phyloP scores from a whole-genome alignment of 2,888 invertebrate genomes.

The Parasteatoda lunata region DNA sequence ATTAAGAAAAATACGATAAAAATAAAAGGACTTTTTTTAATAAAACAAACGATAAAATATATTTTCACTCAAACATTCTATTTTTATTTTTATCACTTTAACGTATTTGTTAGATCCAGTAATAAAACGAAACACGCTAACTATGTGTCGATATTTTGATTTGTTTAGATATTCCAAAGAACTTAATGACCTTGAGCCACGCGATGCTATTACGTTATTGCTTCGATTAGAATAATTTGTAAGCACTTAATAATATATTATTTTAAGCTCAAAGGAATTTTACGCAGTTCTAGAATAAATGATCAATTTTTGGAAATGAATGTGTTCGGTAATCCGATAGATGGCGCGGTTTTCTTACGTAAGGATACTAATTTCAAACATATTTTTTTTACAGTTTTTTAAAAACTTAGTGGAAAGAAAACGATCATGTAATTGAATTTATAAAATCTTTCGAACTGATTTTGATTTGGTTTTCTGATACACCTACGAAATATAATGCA shows the following conservation, averaged over 20 bases:
- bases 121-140: conserved; percentile 33
- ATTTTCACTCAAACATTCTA: no score
- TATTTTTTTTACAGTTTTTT: no score
- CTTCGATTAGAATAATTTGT: conserved; percentile 35
- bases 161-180: conserved; percentile 8
- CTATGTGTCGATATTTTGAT: conserved; percentile 43
- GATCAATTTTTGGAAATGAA: not conserved
- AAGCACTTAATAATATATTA: conserved; percentile 45
- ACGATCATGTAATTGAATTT: no score
- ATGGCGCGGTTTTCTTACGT: conserved; percentile 43
- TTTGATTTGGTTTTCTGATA: no score
- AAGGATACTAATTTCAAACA: not conserved
- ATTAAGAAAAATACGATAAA: no score
- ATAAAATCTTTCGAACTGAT: no score
- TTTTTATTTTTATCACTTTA: not conserved
- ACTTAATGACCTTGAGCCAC: conserved; percentile 24
- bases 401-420: no score
- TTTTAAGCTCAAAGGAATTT: conserved; percentile 2
- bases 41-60: no score
- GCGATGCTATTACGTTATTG: conserved; percentile 23
- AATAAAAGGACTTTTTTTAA: no score
- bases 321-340: conserved; percentile 31
- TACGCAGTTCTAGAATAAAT: not conserved
- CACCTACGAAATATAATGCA: no score
- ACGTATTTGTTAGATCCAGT: conserved; percentile 29